These are phyloP conservation scores for Leptopilina boulardi DNA, from an alignment of 1,140 invertebrate species.

Conservation along the genomic window DNA sequence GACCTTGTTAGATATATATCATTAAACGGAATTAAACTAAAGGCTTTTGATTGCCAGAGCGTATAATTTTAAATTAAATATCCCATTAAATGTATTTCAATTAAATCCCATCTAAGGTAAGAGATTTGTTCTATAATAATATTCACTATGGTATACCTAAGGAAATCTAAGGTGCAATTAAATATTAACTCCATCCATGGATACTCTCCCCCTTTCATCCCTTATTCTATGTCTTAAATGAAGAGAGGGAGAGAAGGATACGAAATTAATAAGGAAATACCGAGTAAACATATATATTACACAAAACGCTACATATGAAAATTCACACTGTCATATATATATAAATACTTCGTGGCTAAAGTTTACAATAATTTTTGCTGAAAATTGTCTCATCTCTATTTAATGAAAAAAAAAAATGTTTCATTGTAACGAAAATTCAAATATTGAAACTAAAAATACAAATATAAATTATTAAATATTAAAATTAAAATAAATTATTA, in stretches of 20 bases:
- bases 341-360: too few species aligned
- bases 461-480: neutral
- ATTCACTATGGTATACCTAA: slow-evolving; percentile 37
- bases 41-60: slow-evolving; percentile 27
- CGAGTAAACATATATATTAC: slow-evolving; percentile 8
- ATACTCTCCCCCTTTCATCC: slow-evolving; percentile 32
- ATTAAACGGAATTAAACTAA: neutral
- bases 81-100: slow-evolving; percentile 52
- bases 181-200: slow-evolving; percentile 41
- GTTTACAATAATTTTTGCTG: neutral
- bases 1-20: too few species aligned
- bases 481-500: too few species aligned
- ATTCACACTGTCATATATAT: neutral
- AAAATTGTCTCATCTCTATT: neutral
- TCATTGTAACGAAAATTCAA: neutral
- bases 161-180: slow-evolving; percentile 51
- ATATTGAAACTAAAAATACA: neutral
- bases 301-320: neutral
- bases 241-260: neutral
- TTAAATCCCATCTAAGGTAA: slow-evolving; percentile 48
- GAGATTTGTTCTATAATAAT: slow-evolving; percentile 56
- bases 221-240: slow-evolving; percentile 34
- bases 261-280: slow-evolving; percentile 8
- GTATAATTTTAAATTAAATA: slow-evolving; percentile 53
- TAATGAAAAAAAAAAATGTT: neutral